Evolutionary conservation across 2,113 vertebrate genomes (phyloP).

Genomic region (Scortum barcoo): DNA sequence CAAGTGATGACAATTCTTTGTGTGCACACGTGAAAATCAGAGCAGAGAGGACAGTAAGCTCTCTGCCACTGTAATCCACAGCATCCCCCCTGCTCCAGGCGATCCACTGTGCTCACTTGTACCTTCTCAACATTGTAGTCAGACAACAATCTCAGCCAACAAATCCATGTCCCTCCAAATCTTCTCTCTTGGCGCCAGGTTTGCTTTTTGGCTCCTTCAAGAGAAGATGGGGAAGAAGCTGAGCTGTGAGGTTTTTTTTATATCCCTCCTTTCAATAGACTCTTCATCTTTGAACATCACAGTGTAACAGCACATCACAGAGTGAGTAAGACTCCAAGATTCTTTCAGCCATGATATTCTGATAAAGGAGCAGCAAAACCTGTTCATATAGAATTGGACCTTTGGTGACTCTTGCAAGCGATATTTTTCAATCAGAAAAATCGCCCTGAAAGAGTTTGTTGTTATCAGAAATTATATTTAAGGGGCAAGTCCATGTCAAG

Average conservation of each 20-base stretch:
- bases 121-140: slow-evolving; percentile 48
- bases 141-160: slow-evolving; percentile 57
- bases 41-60: slow-evolving; percentile 19
- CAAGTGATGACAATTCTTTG: neutral
- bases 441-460: slow-evolving; percentile 1
- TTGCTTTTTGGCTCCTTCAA: slow-evolving; percentile 48
- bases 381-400: neutral
- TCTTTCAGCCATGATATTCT: slow-evolving; percentile 8
- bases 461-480: neutral
- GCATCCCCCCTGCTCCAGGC: slow-evolving; percentile 47
- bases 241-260: slow-evolving; percentile 58
- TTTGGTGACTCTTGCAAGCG: neutral
- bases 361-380: slow-evolving; percentile 4
- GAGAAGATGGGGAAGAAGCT: slow-evolving; percentile 28
- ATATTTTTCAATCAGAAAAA: neutral
- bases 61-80: slow-evolving; percentile 51
- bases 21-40: slow-evolving; percentile 17
- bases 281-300: slow-evolving; percentile 15
- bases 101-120: slow-evolving; percentile 30
- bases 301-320: slow-evolving; percentile 4
- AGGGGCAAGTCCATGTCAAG: neutral
- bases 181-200: slow-evolving; percentile 52
- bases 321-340: neutral
- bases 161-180: slow-evolving; percentile 58
- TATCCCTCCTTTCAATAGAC: slow-evolving; percentile 45